These are phyloP conservation scores for Xerus rutilus DNA, from an alignment of 2,797 vertebrate genomes.

Conservation along the genomic window DNA sequence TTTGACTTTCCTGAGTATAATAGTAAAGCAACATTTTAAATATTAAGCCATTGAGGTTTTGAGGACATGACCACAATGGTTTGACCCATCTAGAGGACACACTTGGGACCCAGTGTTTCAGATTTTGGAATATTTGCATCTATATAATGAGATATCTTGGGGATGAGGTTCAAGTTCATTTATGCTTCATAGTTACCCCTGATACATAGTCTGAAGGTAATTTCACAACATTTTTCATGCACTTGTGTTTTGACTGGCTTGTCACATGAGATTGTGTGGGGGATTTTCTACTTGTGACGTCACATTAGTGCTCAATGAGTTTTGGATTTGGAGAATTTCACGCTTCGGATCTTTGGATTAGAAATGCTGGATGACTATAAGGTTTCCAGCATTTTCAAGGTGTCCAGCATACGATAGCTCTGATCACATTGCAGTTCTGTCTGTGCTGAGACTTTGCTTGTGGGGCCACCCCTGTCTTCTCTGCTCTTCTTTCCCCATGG, in stretches of 20 bases:
- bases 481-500: rapidly evolving
- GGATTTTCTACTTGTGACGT: background rate
- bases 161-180: background rate
- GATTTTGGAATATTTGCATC: background rate
- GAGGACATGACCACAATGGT: background rate
- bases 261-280: background rate
- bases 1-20: background rate
- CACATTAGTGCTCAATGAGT: background rate
- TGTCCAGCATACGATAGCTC: background rate
- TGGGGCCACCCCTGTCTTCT: background rate
- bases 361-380: background rate
- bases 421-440: background rate
- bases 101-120: too few species aligned
- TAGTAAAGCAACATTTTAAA: background rate
- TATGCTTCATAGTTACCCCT: background rate
- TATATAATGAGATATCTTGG: background rate
- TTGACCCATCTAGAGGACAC: background rate
- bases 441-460: background rate
- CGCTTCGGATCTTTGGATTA: background rate
- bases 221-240: background rate
- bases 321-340: background rate
- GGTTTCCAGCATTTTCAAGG: background rate
- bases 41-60: background rate
- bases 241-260: background rate
- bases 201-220: background rate